Conservation (phyloP, 2,888 invertebrate genomes). For the Pyrgus malvae region DNA sequence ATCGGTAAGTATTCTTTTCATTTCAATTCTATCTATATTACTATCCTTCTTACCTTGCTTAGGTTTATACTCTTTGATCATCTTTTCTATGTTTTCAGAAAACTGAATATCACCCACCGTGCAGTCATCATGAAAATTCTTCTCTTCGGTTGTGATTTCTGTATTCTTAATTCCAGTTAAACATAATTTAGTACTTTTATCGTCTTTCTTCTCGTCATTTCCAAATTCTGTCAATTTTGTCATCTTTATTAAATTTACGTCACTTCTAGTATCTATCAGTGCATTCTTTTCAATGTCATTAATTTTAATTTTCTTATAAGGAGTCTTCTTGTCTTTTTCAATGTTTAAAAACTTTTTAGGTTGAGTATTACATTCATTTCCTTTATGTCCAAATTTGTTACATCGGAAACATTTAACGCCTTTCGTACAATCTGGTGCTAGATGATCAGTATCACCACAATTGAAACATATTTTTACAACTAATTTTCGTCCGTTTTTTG, state of each 20-base stretch:
- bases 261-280: background rate
- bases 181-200: background rate
- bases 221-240: no score
- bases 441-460: background rate
- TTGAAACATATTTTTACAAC: background rate
- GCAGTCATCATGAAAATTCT: background rate
- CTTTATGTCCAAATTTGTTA: background rate
- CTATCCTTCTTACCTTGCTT: slow-evolving; percentile 9
- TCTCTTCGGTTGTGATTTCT: slow-evolving; percentile 24
- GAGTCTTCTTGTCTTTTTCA: background rate
- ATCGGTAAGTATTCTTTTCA: slow-evolving; percentile 25
- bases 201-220: background rate
- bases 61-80: slow-evolving; percentile 28
- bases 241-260: background rate
- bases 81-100: slow-evolving; percentile 15
- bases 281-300: background rate
- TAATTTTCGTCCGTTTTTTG: no score
- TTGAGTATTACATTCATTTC: background rate
- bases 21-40: slow-evolving; percentile 26
- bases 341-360: background rate
- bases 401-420: background rate
- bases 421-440: background rate
- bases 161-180: slow-evolving; percentile 29
- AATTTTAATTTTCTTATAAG: background rate
- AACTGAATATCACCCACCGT: slow-evolving; percentile 9